Conservation (phyloP, 2,888 invertebrate genomes). For the Cancer borealis region DNA sequence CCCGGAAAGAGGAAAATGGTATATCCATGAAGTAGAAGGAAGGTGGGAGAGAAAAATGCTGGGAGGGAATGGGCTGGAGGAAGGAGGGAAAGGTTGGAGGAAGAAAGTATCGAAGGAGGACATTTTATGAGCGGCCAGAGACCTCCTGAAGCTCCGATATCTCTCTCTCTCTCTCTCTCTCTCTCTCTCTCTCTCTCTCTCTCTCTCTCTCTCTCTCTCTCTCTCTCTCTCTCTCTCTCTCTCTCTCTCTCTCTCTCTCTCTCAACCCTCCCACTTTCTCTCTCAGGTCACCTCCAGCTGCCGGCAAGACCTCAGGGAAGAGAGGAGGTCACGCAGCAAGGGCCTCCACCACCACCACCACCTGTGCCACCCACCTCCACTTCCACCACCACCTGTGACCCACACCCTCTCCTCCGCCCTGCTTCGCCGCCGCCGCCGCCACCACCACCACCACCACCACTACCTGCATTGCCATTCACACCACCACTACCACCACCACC, state of each 20-base stretch:
- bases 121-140: not conserved
- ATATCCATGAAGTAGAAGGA: slow-evolving; percentile 33
- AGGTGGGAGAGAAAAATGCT: not conserved
- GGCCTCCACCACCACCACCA: not conserved
- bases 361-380: no score
- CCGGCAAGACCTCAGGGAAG: not conserved
- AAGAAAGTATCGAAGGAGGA: slow-evolving; percentile 15
- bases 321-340: not conserved
- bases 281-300: not conserved
- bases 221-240: not conserved
- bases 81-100: not conserved
- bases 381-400: not conserved
- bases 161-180: slow-evolving; percentile 40
- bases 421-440: not conserved
- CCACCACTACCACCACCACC: not conserved
- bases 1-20: slow-evolving; percentile 2
- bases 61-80: not conserved
- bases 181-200: slow-evolving; percentile 40
- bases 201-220: slow-evolving; percentile 27
- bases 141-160: slow-evolving; percentile 1
- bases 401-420: not conserved
- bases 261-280: not conserved
- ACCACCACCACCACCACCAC: not conserved
- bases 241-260: not conserved
- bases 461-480: not conserved